Evolutionary conservation across 2,888 invertebrate genomes (phyloP).

Genomic region (Calameuta idolon): DNA sequence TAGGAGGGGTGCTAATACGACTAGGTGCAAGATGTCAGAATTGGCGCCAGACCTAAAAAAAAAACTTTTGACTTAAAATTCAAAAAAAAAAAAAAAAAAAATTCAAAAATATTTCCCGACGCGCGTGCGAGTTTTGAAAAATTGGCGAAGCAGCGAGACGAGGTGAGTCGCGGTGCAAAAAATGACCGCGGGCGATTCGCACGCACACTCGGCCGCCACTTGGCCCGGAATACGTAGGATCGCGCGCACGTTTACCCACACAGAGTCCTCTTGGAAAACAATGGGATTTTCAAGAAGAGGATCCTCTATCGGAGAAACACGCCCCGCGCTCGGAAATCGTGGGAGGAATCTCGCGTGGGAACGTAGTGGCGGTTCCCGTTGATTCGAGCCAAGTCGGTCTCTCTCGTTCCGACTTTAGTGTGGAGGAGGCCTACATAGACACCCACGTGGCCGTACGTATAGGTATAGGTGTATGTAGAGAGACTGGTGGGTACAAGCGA

Average conservation of each 20-base stretch:
- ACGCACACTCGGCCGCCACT: neutral
- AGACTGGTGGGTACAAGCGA: neutral
- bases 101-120: neutral
- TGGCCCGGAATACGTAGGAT: neutral
- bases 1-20: neutral
- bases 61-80: neutral
- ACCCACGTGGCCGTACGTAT: neutral
- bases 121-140: constrained; percentile 21
- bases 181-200: neutral
- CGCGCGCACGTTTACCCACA: neutral
- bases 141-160: constrained; percentile 6
- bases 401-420: constrained; percentile 7
- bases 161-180: neutral
- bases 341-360: constrained; percentile 56
- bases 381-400: constrained; percentile 21
- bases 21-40: neutral
- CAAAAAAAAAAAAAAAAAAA: neutral
- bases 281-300: constrained; percentile 24
- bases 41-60: neutral
- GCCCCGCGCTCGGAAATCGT: constrained; percentile 42
- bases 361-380: constrained; percentile 26
- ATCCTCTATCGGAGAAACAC: constrained; percentile 40
- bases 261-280: constrained; percentile 12
- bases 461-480: too few relatives aligned
- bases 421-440: neutral